Base-by-base conservation (phyloP, 2,888 invertebrate genomes). In the Euplexia lucipara region DNA sequence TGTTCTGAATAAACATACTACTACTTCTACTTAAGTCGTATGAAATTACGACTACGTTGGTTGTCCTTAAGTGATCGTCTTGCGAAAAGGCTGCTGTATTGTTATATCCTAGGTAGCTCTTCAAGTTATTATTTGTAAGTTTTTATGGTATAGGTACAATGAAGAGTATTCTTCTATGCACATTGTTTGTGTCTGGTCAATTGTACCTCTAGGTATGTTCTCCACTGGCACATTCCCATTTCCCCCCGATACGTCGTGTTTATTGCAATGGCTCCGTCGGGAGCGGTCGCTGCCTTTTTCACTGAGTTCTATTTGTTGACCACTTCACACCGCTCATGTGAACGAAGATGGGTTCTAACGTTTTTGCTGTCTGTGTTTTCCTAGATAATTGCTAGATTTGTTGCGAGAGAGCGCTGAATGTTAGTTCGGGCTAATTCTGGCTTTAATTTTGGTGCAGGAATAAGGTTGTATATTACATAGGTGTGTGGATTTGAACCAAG, bases 241-340 rank as follows among this genome's bases (percentile, higher is more conserved):
- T 69, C 71, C 58, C 72, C 70, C 61, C 70, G 63, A 73, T 73
- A 58, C 70, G 53, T 56, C 51, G 75, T 77, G 86, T 89, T 89
- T 89, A 89, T 88, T 86, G 86, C 85, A 52, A 89, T 81, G 56
- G 83, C 79, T 51, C 90, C 86, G 32, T 18, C n/a, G 89, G 89
- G 90, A 87, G 70, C 61, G 85, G 84, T 82, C 86, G 81, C 68
- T 65, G 64, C 76, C 79, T 81, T 81, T 81, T 69, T 76, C 75
- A 77, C 61, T 30, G 73, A 75, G 69, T 74, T 78, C 70, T 83
- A 78, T 87, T 82, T 84, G 82, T 74, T 74, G 60, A 82, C 72
- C 79, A 79, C 69, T 80, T 74, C 70, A 62, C 68, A 64, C 64
- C 47, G 70, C 42, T n/a, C 42, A 22, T 48, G 41, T 49, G 68